Base-by-base conservation (phyloP, 2,113 vertebrate species). In the Sander vitreus region DNA sequence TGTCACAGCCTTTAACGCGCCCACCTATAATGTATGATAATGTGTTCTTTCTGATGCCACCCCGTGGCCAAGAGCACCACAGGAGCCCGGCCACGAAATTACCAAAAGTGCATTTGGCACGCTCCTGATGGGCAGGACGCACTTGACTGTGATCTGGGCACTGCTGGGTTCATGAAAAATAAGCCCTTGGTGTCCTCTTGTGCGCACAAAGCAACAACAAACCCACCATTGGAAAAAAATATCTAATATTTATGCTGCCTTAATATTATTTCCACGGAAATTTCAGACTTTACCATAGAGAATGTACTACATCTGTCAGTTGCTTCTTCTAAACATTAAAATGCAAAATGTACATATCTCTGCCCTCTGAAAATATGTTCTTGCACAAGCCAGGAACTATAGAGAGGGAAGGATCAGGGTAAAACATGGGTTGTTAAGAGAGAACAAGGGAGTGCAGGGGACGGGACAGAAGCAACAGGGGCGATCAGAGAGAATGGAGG, bases 401-500 rank as follows among this genome's bases (percentile, higher is more conserved):
- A 75, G 55, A 71, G 15, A n/a, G n/a, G 76, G 57, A 83, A 58
- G 72, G 68, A 86, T 82, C 76, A 67, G 78, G 72, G 85, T 62
- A 57, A 76, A 88, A 87, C 79, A 85, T 4, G 69, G 78, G 72
- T 53, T 58, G 84, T 85, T 68, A 73, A 55, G 55, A 73, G 67
- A 84, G 80, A 90, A 88, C 78, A 84, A 82, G 10, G 50, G 74
- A 81, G 84, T 57, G 67, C 76, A 83, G 36, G 55, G 84, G 57
- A 90, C 65, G 72, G 70, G 54, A 68, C 77, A 48, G 69, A 81
- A 72, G 80, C 76, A 78, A 75, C 65, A 54, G 3, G 69, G 75
- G 72, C 85, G 86, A 91, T 87, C 87, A 88, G 84, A 86, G 57
- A 59, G 80, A 90, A 78, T 2, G 63, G 43, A 78, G 70, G 70